These are phyloP conservation scores for Lepidocyrtinus sp. DNA, from an alignment of 2,888 invertebrate genomes.

Conservation along the genomic window DNA sequence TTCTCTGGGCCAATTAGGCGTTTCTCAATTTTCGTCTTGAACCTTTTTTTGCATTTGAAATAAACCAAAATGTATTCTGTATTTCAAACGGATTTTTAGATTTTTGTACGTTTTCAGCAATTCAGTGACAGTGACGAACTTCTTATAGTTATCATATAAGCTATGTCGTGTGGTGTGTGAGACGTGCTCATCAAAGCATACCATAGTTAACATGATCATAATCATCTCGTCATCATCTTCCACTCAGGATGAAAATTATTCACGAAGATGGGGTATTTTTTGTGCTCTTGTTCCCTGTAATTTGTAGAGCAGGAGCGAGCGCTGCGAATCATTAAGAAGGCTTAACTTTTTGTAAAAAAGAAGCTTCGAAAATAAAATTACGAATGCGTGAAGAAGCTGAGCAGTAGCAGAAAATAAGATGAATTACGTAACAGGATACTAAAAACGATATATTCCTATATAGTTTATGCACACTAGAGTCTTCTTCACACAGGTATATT, in stretches of 20 bases:
- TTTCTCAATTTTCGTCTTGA: conserved; percentile 20
- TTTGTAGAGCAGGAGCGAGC: conserved; percentile 34
- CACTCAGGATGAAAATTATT: not conserved
- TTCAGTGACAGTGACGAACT: conserved; percentile 48
- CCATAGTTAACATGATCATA: too few relatives aligned
- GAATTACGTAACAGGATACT: conserved; percentile 50
- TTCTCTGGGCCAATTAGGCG: conserved; percentile 54
- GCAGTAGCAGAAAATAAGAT: conserved; percentile 23
- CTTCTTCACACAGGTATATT: too few relatives aligned
- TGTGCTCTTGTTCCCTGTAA: conserved; percentile 31
- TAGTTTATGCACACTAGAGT: too few relatives aligned
- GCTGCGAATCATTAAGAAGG: conserved; percentile 17
- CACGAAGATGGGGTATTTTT: conserved; percentile 5
- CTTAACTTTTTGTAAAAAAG: too few relatives aligned
- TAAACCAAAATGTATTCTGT: too few relatives aligned
- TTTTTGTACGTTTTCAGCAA: too few relatives aligned
- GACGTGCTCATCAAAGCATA: too few relatives aligned
- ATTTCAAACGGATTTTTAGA: too few relatives aligned
- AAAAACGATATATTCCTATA: too few relatives aligned
- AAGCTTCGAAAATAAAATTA: too few relatives aligned
- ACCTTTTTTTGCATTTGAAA: too few relatives aligned
- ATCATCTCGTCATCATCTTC: conserved; percentile 38
- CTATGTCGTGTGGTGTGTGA: too few relatives aligned
- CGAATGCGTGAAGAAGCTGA: conserved; percentile 46
- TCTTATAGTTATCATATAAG: conserved; percentile 31